Base-by-base conservation (phyloP, 2,888 invertebrate genomes). In the Theretra japonica region DNA sequence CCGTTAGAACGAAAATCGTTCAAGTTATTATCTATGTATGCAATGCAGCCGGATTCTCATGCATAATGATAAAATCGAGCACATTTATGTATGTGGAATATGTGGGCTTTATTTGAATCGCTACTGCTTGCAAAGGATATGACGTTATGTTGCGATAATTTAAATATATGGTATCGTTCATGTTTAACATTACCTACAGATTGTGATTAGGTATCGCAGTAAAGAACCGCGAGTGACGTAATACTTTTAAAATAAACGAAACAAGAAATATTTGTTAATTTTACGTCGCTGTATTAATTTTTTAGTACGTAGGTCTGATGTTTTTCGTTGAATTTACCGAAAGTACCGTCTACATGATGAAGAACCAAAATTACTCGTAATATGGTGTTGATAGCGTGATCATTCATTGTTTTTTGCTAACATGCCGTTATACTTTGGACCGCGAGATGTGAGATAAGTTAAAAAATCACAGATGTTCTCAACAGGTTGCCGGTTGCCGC, bases 1-100 rank as follows among this genome's bases (percentile, higher is more conserved):
- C 86, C 86, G 86, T 84, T 86, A 83, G 77, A 81, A 82, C 80
- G 78, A 83, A 85, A 83, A 84, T 83, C 81, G 80, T 79, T 81
- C 69, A 74, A 75, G 80, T 80, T 77, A 79, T 84, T 84, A 81
- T 77, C 76, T 79, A 74, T 71, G 73, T 79, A 74, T 71, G 73
- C 74, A 73, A 77, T 81, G 81, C 76, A 81, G 80, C 70, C 70
- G 70, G 82, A 82, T 80, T 65, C 71, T 68, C 60, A 77, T 82
- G 79, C 76, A 74, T 75, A 75, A 74, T 72, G 68, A 68, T 72
- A 58, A 72, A 58, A 65, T 15, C 41, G 33, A 65, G 53, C 25
- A 56, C 65, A 65, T 65, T 48, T 65, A 65, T 65, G 41, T 65
- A 23, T 62, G 41, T 62, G 21, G n/a, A 48, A 65, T 65, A 65